phyloP scores from a whole-genome alignment of 2,888 invertebrate species.

The Hirudinaria manillensis region DNA sequence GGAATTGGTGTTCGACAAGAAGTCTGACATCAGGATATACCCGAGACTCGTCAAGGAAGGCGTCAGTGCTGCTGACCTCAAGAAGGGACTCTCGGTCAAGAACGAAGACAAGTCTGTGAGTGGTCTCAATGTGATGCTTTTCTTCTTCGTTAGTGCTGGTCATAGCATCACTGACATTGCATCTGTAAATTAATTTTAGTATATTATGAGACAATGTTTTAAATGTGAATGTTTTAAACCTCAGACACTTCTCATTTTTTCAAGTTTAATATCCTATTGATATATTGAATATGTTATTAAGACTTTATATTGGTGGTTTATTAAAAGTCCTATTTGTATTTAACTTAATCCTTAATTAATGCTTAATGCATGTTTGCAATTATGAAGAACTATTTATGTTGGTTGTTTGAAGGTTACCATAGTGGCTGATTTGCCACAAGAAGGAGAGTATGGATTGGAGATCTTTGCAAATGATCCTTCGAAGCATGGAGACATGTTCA shows the following conservation, averaged over 20 bases:
- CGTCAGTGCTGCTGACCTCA: slow-evolving; percentile 49
- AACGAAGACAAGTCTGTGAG: slow-evolving; percentile 45
- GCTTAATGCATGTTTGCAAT: no score
- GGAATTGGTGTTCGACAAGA: slow-evolving; percentile 61
- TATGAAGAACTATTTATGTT: neutral
- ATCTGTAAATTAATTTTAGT: no score
- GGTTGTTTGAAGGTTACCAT: slow-evolving; percentile 41
- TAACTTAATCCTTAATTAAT: no score
- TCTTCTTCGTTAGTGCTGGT: neutral
- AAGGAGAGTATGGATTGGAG: slow-evolving; percentile 54
- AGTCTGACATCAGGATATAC: slow-evolving; percentile 63
- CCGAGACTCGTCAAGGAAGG: slow-evolving; percentile 51
- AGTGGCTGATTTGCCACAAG: slow-evolving; percentile 46
- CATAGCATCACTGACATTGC: no score
- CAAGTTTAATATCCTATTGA: no score
- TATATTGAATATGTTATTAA: no score
- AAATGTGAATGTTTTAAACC: neutral
- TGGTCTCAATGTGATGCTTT: neutral
- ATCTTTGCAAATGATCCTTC: slow-evolving; percentile 54
- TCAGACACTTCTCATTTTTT: no score
- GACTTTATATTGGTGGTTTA: neutral
- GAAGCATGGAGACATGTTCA: slow-evolving; percentile 48
- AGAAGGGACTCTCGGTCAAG: slow-evolving; percentile 46
- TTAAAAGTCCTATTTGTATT: no score
- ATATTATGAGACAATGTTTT: no score